A percentile compares a stretch with the other conserved stretches of the same genome.
phyloP scores from a whole-genome alignment of 1,140 invertebrate genomes.

The Penaeus vannamei region DNA sequence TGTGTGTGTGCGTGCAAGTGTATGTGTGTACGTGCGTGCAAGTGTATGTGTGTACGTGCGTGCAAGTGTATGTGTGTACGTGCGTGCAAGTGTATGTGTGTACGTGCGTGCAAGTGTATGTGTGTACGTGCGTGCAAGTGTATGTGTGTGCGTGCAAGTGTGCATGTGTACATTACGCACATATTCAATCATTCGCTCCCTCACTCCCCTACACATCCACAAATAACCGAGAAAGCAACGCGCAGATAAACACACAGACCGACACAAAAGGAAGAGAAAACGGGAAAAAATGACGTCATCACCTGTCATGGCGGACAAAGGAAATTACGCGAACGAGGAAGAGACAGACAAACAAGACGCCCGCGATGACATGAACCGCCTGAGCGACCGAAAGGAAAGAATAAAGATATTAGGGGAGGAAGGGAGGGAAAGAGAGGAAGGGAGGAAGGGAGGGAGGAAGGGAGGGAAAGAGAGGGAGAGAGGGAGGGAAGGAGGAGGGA shows the following conservation, averaged over 20 bases:
- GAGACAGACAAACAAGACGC: neutral
- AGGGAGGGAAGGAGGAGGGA: neutral
- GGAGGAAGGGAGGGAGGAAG: neutral
- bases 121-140: too few relatives aligned
- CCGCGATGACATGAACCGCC: neutral
- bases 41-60: neutral
- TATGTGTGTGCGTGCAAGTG: too few relatives aligned
- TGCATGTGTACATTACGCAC: neutral
- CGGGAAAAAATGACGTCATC: too few relatives aligned
- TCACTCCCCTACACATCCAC: neutral
- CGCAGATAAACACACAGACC: neutral
- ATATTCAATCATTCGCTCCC: neutral
- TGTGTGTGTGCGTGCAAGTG: neutral
- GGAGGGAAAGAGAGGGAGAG: neutral
- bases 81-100: neutral
- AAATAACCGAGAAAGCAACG: neutral
- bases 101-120: neutral
- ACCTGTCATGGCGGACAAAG: neutral
- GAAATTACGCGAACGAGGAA: neutral
- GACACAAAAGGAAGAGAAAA: too few relatives aligned
- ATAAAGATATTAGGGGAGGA: too few relatives aligned
- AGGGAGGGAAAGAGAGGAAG: conserved; percentile 1
- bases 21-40: neutral
- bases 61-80: neutral
- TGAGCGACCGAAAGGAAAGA: neutral